A percentile compares a stretch with the other conserved stretches of the same genome.
These are phyloP conservation scores for Agapetus fuscipes DNA, from an alignment of 2,888 invertebrate genomes.

Conservation along the genomic window DNA sequence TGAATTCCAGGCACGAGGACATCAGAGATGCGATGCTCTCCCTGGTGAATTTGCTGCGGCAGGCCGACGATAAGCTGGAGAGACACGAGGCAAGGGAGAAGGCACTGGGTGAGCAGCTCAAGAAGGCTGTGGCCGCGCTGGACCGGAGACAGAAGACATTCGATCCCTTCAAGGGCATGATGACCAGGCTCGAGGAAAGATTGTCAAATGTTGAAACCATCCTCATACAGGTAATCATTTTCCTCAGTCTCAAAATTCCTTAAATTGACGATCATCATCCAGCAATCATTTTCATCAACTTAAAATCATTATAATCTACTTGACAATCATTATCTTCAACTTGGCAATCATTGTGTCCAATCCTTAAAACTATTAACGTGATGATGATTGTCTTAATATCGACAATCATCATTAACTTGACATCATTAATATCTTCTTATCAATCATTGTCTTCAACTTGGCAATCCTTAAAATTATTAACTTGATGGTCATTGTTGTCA, in stretches of 20 bases:
- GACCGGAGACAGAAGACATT: slow-evolving; percentile 64
- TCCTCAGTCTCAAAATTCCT: slow-evolving; percentile 12
- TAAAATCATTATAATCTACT: not conserved
- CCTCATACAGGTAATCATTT: slow-evolving; percentile 59
- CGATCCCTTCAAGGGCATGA: slow-evolving; percentile 59
- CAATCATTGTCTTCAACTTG: too few relatives aligned
- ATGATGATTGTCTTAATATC: too few relatives aligned
- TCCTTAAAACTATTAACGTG: too few relatives aligned
- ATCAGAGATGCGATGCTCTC: slow-evolving; percentile 73
- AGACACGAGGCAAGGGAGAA: slow-evolving; percentile 76
- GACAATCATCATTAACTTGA: too few relatives aligned
- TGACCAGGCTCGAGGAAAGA: slow-evolving; percentile 63
- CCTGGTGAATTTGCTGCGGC: slow-evolving; percentile 68
- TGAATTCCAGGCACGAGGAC: slow-evolving; percentile 52
- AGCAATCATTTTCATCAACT: slow-evolving; percentile 4
- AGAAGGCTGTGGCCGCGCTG: slow-evolving; percentile 58
- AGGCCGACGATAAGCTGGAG: slow-evolving; percentile 73
- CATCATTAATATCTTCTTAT: too few relatives aligned
- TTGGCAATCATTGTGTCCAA: not conserved
- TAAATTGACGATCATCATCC: slow-evolving; percentile 1
- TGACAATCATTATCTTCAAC: not conserved
- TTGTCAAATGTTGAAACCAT: slow-evolving; percentile 68
- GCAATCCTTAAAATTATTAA: too few relatives aligned
- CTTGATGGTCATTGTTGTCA: too few relatives aligned
- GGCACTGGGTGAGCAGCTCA: slow-evolving; percentile 66